These are phyloP conservation scores for Pseudopipra pipra DNA, from an alignment of 2,113 vertebrate species.

Conservation along the genomic window DNA sequence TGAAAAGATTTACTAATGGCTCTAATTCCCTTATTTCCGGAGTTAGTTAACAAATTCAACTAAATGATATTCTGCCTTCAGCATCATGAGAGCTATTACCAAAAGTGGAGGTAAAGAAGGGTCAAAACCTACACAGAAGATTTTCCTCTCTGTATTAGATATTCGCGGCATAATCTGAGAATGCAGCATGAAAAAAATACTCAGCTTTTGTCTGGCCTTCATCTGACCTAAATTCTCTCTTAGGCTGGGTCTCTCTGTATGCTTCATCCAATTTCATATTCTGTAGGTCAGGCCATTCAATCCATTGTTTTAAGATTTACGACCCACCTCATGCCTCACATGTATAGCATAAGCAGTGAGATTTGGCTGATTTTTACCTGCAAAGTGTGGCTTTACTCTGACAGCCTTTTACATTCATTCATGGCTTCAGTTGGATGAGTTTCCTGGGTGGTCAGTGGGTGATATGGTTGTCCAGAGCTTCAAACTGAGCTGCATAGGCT, in stretches of 20 bases:
- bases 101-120: not conserved
- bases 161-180: not conserved
- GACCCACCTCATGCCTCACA: not conserved
- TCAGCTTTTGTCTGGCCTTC: not conserved
- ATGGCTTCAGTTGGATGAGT: not conserved
- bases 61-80: not conserved
- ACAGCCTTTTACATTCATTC: not conserved
- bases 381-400: not conserved
- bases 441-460: not conserved
- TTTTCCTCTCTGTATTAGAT: not conserved
- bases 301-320: not conserved
- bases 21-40: conserved; percentile 26
- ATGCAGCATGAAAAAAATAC: not conserved
- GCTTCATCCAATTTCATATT: not conserved
- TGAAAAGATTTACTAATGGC: conserved; percentile 32
- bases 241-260: not conserved
- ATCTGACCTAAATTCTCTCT: not conserved
- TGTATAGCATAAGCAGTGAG: not conserved
- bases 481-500: not conserved
- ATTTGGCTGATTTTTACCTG: not conserved
- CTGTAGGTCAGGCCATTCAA: not conserved
- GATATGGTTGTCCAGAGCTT: not conserved
- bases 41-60: not conserved
- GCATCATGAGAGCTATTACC: not conserved
- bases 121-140: not conserved